Evolutionary conservation across 2,113 vertebrate species (phyloP), one percentile per base, ranked within the genome.

Genomic region (Passer montanus): DNA sequence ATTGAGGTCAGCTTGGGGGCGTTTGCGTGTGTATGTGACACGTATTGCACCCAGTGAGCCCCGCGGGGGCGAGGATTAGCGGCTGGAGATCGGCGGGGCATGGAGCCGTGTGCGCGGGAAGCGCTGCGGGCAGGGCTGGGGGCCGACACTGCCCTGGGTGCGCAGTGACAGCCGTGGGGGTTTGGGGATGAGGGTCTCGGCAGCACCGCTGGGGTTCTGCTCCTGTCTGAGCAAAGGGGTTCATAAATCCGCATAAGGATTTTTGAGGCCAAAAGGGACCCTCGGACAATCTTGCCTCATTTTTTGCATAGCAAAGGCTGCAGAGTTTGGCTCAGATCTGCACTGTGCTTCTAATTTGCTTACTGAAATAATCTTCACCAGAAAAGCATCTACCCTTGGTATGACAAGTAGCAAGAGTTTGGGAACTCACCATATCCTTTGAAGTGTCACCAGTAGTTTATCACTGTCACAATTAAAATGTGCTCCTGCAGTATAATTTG

Each of bases 31-130:
- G 1, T 3, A 1, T 77, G 15, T 35, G 3, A 12, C 31, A 11
- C 7, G 1, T 64, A 28, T 49, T 43, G 30, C 27, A 6, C 10
- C 7, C 12, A 7, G 13, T 3, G 27, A 35, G n/a, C 46, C 13
- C 44, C 11, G n/a, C 4, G 1, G 1, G 7, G 17, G 5, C 4
- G 3, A 0, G 12, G 35, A 6, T 24, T 9, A 21, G 69, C 31
- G 22, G 24, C 52, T 11, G 1, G 35, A 6, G 33, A 0, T 0
- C 1, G 28, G 27, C 11, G 2, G 18, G 17, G 15, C 22, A 7
- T 4, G 2, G 55, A 15, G 18, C 22, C 13, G 2, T 3, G 27
- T 14, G 49, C 13, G 3, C 5, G 31, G 39, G 27, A 9, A 26
- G 18, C 31, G 5, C 37, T 10, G 43, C 2, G 4, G 64, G 33